Evolutionary conservation across 2,888 invertebrate genomes (phyloP).

Genomic region (Drosophila acutilabella): DNA sequence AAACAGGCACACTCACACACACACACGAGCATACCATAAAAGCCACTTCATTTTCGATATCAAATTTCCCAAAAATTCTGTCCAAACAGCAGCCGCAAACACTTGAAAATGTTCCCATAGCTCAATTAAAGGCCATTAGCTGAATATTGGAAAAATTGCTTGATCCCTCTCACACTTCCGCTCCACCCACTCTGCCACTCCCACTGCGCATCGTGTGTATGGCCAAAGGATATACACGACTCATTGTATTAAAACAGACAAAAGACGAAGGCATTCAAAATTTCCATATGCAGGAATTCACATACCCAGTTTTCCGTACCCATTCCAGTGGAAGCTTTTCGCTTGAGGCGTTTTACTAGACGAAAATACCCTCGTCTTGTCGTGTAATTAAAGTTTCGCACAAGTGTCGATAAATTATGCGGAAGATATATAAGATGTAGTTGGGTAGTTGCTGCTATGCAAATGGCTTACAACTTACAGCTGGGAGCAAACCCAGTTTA

Average conservation of each 20-base stretch:
- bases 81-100: conserved; percentile 75
- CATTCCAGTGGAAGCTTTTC: conserved; percentile 6
- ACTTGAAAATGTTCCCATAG: conserved; percentile 78
- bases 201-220: conserved; percentile 36
- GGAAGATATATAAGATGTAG: conserved; percentile 34
- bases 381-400: conserved; percentile 79
- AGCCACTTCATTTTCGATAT: conserved; percentile 73
- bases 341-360: conserved; percentile 46
- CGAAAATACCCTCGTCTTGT: conserved; percentile 51
- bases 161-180: neutral
- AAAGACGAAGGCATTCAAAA: conserved; percentile 59
- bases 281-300: conserved; percentile 74
- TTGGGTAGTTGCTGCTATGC: conserved; percentile 66
- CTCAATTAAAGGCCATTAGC: conserved; percentile 80
- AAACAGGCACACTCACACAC: conserved; percentile 13
- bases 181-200: neutral
- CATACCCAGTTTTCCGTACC: conserved; percentile 35
- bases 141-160: conserved; percentile 55
- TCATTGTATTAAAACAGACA: conserved; percentile 72
- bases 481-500: conserved; percentile 19
- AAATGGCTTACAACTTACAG: conserved; percentile 64
- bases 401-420: conserved; percentile 81
- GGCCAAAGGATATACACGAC: conserved; percentile 75
- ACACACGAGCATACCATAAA: conserved; percentile 23
- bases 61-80: conserved; percentile 66